Evolutionary conservation across 2,113 vertebrate genomes (phyloP).

Genomic region (Paradoxurus hermaphroditus): DNA sequence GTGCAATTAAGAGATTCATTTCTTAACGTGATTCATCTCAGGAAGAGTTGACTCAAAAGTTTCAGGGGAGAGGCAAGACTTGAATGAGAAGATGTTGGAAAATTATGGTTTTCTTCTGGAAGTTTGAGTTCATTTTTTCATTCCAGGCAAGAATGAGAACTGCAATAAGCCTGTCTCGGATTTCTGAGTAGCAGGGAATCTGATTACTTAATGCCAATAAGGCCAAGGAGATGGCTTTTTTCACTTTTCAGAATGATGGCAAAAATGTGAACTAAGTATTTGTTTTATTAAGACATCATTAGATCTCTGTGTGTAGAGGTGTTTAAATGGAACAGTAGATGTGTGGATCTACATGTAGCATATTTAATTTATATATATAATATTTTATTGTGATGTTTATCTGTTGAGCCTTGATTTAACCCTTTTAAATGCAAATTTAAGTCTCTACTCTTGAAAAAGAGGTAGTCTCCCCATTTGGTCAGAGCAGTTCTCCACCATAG

Average conservation of each 20-base stretch:
- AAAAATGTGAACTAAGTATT: slow-evolving; percentile 66
- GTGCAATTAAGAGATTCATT: slow-evolving; percentile 78
- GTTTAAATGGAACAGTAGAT: neutral
- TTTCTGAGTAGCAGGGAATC: slow-evolving; percentile 52
- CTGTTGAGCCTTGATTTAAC: neutral
- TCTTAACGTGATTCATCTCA: slow-evolving; percentile 75
- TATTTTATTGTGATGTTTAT: slow-evolving; percentile 20
- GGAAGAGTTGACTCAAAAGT: slow-evolving; percentile 66
- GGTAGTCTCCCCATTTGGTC: neutral
- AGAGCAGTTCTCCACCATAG: neutral
- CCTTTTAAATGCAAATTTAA: neutral
- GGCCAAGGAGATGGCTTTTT: neutral
- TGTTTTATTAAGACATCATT: slow-evolving; percentile 39
- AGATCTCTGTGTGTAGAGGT: slow-evolving; percentile 48
- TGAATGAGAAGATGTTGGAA: slow-evolving; percentile 47
- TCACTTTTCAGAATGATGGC: slow-evolving; percentile 38
- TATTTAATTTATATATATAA: neutral
- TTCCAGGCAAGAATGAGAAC: slow-evolving; percentile 41
- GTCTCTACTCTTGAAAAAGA: neutral
- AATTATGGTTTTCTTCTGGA: slow-evolving; percentile 62
- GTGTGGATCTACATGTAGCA: neutral
- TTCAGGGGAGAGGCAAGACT: slow-evolving; percentile 66
- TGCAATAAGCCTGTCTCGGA: slow-evolving; percentile 41
- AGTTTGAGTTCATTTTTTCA: slow-evolving; percentile 55
- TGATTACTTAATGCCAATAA: slow-evolving; percentile 52